Evolutionary conservation across 2,888 invertebrate genomes (phyloP).

Genomic region (Calameuta filiformis): DNA sequence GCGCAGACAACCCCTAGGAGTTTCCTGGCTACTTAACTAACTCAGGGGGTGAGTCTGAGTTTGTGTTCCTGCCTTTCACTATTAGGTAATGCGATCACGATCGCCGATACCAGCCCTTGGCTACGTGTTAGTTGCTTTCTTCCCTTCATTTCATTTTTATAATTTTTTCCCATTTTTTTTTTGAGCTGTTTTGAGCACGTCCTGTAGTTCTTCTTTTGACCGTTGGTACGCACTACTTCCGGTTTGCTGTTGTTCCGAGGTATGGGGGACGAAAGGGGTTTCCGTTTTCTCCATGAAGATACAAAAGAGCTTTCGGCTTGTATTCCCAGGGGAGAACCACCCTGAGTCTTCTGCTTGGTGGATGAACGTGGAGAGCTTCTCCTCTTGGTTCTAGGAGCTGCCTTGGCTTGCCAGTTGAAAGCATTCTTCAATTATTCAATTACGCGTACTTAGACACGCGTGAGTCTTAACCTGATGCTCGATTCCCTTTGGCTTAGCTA

Average conservation of each 20-base stretch:
- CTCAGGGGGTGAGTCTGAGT: background rate
- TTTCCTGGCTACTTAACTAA: background rate
- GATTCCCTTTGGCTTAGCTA: background rate
- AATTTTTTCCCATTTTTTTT: background rate
- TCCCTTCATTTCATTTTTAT: background rate
- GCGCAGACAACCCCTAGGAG: background rate
- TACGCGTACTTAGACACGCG: slow-evolving; percentile 41
- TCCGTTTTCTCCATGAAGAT: slow-evolving; percentile 1
- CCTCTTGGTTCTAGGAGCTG: slow-evolving; percentile 25
- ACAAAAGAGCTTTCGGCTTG: slow-evolving; percentile 32
- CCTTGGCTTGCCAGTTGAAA: slow-evolving; percentile 46
- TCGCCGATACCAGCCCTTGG: background rate
- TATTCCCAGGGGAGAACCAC: slow-evolving; percentile 32
- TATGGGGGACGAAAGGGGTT: background rate
- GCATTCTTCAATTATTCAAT: slow-evolving; percentile 59
- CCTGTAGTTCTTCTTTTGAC: background rate
- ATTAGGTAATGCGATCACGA: background rate
- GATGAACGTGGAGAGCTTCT: slow-evolving; percentile 23
- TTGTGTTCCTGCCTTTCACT: background rate
- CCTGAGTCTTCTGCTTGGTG: slow-evolving; percentile 24
- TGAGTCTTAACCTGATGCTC: slow-evolving; percentile 13
- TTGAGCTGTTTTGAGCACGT: background rate
- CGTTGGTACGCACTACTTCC: background rate
- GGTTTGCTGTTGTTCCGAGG: background rate
- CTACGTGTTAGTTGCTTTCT: background rate